Evolutionary conservation across 1,140 invertebrate species (phyloP), one percentile per base, ranked within the genome.

Genomic region (Telenomus remus): DNA sequence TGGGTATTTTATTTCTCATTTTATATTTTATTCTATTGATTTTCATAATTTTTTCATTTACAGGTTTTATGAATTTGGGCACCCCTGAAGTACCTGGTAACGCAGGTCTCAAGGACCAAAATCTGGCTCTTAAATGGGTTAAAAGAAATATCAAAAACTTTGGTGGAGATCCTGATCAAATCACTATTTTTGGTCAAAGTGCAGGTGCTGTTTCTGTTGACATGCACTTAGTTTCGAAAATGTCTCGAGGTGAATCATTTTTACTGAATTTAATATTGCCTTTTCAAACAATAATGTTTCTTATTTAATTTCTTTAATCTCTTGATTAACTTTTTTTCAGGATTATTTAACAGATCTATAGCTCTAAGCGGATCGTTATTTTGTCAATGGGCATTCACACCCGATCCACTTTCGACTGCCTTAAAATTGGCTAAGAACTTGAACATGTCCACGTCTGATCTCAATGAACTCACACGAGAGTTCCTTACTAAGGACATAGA

Each of bases 151-250:
- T 66, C 3, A 44, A 14, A n/a, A 51, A 44, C 50, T 57, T 68
- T 51, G 64, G 54, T 12, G 64, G 54, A 1, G 55, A 69, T 60
- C n/a, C 33, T 4, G 15, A 60, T 19, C 34, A 35, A 9, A 14
- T 69, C 15, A 69, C 39, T 10, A 39, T 69, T 14, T 59, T 69
- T 54, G 55, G 65, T 0, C 65, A 69, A 42, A 69, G 55, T 46
- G 65, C 55, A 0, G 65, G 65, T 15, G 65, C 5, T 33, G 65
- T 11, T 39, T 46, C 55, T 0, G 34, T 68, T 11, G 54, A 68
- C 27, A 33, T 68, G 10, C 64, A 68, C 44, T 3, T 57, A 4
- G 15, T 65, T 12, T 51, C 56, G n/a, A 7, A 14, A 5, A 15
- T 16, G 12, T 63, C 48, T 3, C 12, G 12, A 44, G 12, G 39